These are phyloP conservation scores for Colinus virginianus DNA, from an alignment of 2,113 vertebrate genomes.

Conservation along the genomic window DNA sequence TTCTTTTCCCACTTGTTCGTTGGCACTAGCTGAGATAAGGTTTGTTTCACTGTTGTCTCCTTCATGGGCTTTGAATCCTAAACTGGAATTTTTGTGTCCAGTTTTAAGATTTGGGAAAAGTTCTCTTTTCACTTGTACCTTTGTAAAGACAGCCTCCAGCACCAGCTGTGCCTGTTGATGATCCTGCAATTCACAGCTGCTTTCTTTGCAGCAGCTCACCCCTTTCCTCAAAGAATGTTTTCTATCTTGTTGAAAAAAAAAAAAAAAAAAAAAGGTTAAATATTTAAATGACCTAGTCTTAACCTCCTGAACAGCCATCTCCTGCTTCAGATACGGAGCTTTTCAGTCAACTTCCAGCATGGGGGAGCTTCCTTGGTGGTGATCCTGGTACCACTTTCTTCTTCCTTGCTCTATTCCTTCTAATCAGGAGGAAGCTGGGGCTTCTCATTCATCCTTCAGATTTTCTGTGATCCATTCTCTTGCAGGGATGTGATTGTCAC, in stretches of 20 bases:
- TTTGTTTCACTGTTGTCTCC: background rate
- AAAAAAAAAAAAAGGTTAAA: background rate
- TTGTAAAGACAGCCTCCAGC: background rate
- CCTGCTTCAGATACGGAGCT: background rate
- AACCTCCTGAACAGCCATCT: background rate
- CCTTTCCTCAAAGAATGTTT: background rate
- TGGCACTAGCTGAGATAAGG: background rate
- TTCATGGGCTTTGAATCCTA: background rate
- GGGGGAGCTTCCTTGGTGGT: accelerated
- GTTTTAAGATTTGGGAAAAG: background rate
- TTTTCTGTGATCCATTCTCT: background rate
- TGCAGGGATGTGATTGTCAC: background rate
- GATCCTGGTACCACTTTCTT: background rate
- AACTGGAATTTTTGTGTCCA: background rate
- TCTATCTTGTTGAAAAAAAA: background rate
- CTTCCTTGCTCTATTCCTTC: background rate
- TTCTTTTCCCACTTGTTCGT: background rate
- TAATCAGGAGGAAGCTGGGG: background rate
- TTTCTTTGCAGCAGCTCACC: background rate
- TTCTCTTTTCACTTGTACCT: background rate
- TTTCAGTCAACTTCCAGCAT: background rate
- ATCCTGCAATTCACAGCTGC: background rate
- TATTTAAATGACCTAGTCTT: background rate
- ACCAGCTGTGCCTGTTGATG: background rate
- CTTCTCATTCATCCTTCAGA: background rate